Evolutionary conservation across 1,140 invertebrate genomes (phyloP).

Genomic region (Octopus bimaculoides): DNA sequence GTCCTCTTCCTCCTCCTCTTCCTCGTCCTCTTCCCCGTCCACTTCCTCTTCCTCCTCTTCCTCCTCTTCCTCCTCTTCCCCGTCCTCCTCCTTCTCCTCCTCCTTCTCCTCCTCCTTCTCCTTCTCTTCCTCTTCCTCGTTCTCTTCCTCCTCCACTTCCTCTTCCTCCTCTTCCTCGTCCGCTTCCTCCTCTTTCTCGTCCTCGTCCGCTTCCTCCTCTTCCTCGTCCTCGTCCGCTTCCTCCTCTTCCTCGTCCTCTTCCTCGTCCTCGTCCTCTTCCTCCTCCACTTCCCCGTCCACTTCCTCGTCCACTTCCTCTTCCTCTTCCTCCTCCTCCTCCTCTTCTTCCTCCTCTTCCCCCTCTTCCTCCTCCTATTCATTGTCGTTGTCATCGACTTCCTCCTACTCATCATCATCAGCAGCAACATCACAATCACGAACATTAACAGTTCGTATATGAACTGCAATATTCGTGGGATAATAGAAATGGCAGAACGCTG

Average conservation of each 20-base stretch:
- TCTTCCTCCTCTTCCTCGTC: too few relatives aligned
- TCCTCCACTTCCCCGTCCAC: not conserved
- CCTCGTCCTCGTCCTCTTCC: not conserved
- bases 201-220: too few relatives aligned
- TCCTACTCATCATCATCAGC: too few relatives aligned
- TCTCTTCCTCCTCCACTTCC: constrained; percentile 5
- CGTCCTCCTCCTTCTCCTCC: not conserved
- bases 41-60: too few relatives aligned
- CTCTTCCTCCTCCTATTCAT: not conserved
- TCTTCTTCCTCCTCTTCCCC: constrained; percentile 14
- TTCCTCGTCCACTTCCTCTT: not conserved
- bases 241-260: not conserved
- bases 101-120: not conserved
- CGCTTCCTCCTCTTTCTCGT: too few relatives aligned
- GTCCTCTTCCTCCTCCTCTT: not conserved
- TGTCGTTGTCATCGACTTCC: not conserved
- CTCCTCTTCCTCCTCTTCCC: not conserved
- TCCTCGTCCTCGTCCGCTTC: too few relatives aligned
- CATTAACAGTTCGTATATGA: constrained; percentile 7
- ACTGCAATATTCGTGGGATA: not conserved
- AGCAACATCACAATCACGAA: not conserved
- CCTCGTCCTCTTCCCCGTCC: not conserved
- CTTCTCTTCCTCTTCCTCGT: not conserved
- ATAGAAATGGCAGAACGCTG: too few relatives aligned
- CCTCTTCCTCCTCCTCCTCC: not conserved